These are phyloP conservation scores for Xenentodon cancila DNA, from an alignment of 2,797 vertebrate genomes.

Conservation along the genomic window DNA sequence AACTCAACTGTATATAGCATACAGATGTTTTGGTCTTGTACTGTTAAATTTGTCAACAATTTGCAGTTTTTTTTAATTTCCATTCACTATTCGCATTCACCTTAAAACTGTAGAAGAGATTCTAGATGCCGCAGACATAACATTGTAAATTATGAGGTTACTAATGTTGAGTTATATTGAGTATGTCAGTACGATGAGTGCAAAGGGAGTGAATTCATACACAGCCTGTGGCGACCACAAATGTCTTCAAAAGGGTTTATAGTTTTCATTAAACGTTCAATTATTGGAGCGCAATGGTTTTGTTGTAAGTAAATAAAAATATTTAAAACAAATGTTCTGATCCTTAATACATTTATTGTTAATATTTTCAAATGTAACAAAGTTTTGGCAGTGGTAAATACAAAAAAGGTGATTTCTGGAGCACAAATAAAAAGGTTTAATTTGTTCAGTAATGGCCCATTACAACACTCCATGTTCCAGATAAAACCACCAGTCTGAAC, in stretches of 20 bases:
- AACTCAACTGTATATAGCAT: too few species aligned
- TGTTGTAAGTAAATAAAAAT: slow-evolving; percentile 10
- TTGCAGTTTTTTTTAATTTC: too few species aligned
- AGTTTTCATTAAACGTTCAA: slow-evolving; percentile 1
- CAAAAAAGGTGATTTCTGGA: slow-evolving; percentile 50
- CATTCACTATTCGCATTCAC: too few species aligned
- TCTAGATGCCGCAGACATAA: too few species aligned
- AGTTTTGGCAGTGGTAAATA: slow-evolving; percentile 70
- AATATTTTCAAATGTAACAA: slow-evolving; percentile 59
- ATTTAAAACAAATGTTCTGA: slow-evolving; percentile 3
- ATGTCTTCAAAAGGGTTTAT: slow-evolving; percentile 24
- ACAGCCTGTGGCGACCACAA: not conserved
- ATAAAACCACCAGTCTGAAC: too few species aligned
- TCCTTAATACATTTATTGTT: slow-evolving; percentile 75
- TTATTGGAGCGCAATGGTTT: not conserved
- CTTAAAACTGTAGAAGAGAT: too few species aligned
- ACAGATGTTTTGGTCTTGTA: too few species aligned
- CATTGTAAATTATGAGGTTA: too few species aligned
- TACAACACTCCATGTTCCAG: not conserved
- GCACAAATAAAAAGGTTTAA: slow-evolving; percentile 43
- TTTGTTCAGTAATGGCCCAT: slow-evolving; percentile 15
- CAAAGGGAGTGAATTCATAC: not conserved
- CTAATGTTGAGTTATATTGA: too few species aligned
- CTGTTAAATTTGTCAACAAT: too few species aligned
- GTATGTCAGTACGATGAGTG: too few species aligned